phyloP scores from a whole-genome alignment of 2,888 invertebrate genomes.

The Cyclophora punctaria region DNA sequence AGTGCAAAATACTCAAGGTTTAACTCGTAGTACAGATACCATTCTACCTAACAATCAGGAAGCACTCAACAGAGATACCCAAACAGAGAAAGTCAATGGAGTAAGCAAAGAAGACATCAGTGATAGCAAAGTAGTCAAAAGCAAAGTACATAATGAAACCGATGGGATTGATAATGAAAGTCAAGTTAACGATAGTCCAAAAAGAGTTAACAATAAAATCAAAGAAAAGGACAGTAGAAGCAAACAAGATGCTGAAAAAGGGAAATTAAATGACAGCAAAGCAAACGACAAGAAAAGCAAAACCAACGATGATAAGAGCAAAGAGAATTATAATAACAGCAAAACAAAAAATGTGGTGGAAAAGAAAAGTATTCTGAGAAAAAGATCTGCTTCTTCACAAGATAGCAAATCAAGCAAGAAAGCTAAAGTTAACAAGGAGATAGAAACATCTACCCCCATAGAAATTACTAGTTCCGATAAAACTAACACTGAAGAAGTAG shows the following conservation, averaged over 20 bases:
- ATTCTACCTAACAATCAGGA: constrained; percentile 62
- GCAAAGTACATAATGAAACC: no score
- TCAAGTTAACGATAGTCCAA: no score
- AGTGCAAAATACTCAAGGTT: constrained; percentile 17
- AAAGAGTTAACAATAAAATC: no score
- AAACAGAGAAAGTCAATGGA: constrained; percentile 2
- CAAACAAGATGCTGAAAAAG: no score
- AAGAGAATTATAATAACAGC: no score
- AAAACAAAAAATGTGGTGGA: constrained; percentile 9
- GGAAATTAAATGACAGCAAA: constrained; percentile 2
- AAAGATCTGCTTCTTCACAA: constrained; percentile 11
- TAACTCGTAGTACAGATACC: constrained; percentile 39
- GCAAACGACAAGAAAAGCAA: not conserved
- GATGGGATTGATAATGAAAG: no score
- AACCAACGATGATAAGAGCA: no score
- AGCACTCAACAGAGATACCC: constrained; percentile 26
- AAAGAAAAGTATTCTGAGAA: constrained; percentile 10
- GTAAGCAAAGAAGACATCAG: no score
- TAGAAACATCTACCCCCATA: not conserved
- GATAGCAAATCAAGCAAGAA: constrained; percentile 8
- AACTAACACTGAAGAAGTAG: constrained; percentile 3
- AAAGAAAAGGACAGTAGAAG: no score
- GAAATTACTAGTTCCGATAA: constrained; percentile 4
- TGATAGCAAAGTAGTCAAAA: no score
- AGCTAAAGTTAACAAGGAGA: constrained; percentile 2